Evolutionary conservation across 1,140 invertebrate genomes (phyloP), one percentile per base, ranked within the genome.

Genomic region (Aleiodes sp.): DNA sequence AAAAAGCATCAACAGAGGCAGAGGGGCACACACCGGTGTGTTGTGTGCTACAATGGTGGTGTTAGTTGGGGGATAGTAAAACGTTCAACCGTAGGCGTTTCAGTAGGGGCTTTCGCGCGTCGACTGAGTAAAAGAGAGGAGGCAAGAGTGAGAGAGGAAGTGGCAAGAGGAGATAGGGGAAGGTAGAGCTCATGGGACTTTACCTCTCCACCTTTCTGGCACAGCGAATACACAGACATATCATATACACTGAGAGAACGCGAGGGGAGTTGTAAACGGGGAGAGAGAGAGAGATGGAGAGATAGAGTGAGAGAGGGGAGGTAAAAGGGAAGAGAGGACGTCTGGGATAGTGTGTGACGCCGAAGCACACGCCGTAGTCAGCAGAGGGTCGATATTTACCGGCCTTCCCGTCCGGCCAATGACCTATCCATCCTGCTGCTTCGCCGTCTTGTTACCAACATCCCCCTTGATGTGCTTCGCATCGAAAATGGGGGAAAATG

Each of bases 321-420:
- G 35, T 46, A 16, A 61, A 67, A 74, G 71, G 66, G 72, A 70
- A 76, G 57, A 43, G 12, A 21, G 19, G 39, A 43, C 65, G 63
- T 29, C 64, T 37, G 72, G 69, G 72, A 65, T 41, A 64, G 62
- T 16, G 14, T 41, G 65, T 26, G 35, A 60, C n/a, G 56, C 10
- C 68, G 70, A 66, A 73, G 79, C 71, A 72, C 68, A 74, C 74
- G 78, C 70, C 71, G 56, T 62, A 70, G 70, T 68, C 66, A 80
- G 75, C 73, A 71, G 73, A 80, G 75, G 77, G 79, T 84, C 82
- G 81, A 84, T 84, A 84, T 81, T 81, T 79, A 80, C 73, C 80
- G 75, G 75, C 79, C 73, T 81, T 79, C 74, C 75, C 72, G 69
- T 70, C 73, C 75, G 80, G 80, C 70, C 78, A 80, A 80, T 73